These are phyloP conservation scores for Carollia perspicillata DNA, from an alignment of 2,113 vertebrate species.

Conservation along the genomic window DNA sequence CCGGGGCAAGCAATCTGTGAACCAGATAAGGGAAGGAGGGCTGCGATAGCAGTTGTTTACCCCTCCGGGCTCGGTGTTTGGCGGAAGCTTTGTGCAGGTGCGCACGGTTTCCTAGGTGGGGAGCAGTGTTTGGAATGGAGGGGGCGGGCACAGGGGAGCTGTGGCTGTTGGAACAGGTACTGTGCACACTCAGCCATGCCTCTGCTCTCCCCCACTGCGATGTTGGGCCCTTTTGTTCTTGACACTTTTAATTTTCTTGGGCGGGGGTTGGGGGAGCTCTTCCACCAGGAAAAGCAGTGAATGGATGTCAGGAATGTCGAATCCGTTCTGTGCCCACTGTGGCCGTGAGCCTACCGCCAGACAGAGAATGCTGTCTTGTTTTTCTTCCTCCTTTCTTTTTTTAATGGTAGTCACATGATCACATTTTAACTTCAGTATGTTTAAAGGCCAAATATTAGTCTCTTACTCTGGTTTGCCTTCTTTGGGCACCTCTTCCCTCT, in stretches of 20 bases:
- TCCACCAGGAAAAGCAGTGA: neutral
- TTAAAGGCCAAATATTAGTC: constrained; percentile 18
- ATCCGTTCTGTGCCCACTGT: neutral
- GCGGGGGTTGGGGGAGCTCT: neutral
- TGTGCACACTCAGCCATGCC: neutral
- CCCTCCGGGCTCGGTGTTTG: neutral
- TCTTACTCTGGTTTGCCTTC: neutral
- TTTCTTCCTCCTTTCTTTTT: neutral
- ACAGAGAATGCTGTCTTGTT: neutral
- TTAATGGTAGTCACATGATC: neutral
- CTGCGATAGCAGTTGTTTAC: neutral
- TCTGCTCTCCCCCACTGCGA: neutral
- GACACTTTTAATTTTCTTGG: neutral
- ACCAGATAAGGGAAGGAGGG: constrained; percentile 14
- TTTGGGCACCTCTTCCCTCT: neutral
- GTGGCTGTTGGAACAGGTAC: neutral
- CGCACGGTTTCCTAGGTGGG: neutral
- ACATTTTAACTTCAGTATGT: neutral
- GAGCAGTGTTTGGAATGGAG: neutral
- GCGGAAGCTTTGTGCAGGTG: neutral
- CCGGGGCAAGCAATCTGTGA: neutral
- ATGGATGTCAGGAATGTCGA: neutral
- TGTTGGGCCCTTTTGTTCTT: neutral
- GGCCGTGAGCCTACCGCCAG: neutral
- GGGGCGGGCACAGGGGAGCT: neutral